Percentiles rank a stretch among this genome's conserved stretches.
Conservation (phyloP, 2,888 invertebrate species). For the Eilema sororculum region DNA sequence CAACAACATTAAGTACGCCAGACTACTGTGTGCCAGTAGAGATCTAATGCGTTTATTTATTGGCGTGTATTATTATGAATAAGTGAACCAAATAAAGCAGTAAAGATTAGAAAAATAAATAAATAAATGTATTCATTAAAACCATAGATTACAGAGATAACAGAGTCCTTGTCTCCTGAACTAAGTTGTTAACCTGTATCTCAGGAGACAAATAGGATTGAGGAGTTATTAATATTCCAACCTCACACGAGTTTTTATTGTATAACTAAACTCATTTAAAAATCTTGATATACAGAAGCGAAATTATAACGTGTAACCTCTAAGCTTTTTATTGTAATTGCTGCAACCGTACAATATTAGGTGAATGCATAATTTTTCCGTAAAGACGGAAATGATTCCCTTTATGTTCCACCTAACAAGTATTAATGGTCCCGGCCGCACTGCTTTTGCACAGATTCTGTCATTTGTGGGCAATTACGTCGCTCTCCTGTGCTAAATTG, state of each 20-base stretch:
- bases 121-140: no score
- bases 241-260: background rate
- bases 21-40: no score
- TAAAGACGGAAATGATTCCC: conserved; percentile 70
- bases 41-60: no score
- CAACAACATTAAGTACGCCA: no score
- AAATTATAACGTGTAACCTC: conserved; percentile 52
- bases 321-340: conserved; percentile 57
- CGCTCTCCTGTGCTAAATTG: conserved; percentile 70
- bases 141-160: no score
- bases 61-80: no score
- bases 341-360: conserved; percentile 50
- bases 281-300: conserved; percentile 8
- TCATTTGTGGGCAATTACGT: conserved; percentile 77
- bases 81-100: no score
- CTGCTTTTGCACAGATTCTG: conserved; percentile 65
- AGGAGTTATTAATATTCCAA: background rate
- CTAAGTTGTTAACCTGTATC: no score
- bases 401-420: conserved; percentile 77
- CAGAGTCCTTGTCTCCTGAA: no score
- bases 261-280: background rate
- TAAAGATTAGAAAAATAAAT: no score
- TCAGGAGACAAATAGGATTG: no score
- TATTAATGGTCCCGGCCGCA: conserved; percentile 70
- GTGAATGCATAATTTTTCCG: conserved; percentile 77